Base-by-base conservation (phyloP, 2,888 invertebrate species). In the Elegia similella region DNA sequence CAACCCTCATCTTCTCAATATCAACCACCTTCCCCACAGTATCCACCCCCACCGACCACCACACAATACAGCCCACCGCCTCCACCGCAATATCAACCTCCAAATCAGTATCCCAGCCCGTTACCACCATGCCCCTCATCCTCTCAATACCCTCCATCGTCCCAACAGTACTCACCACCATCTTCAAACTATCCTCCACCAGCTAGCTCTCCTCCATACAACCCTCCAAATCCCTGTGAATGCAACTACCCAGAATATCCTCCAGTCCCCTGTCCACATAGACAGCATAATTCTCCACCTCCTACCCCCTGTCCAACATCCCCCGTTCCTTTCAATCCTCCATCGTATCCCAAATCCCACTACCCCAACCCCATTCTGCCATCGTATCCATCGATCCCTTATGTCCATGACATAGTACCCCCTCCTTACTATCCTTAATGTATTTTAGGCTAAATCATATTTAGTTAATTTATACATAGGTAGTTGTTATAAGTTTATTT, bases 171-270 rank as follows among this genome's bases (percentile, higher is more conserved):
- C 47, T 55, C 55, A 23, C 56, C 61, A 30, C 52, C 60, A 13
- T 44, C 62, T 16, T 23, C 60, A 8, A n/a, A 44, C 2, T 48
- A 56, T 52, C 56, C 61, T 1, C 59, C 59, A 29, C 43, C 56
- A 16, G 48, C 61, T 0, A 61, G 63, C 17, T 58, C 65, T 3
- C 43, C 62, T 0, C 8, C 64, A 0, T 66, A 3, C 62, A 15
- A 58, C 15, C 52, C 62, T 1, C 38, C 58, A n/a, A 46, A 64
- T 13, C 38, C 60, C 59, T 12, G 57, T 57, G 54, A 16, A 32
- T 55, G 61, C 65, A 50, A 53, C 61, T 56, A 65, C 15, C 52
- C 64, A 43, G 57, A 58, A 1, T 59, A 64, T 23, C 55, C 62
- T 15, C 43, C 66, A 7, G 66, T 65, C 12, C 62, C 61, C 15